phyloP scores from a whole-genome alignment of 1,140 invertebrate species.

The Pinna nobilis region DNA sequence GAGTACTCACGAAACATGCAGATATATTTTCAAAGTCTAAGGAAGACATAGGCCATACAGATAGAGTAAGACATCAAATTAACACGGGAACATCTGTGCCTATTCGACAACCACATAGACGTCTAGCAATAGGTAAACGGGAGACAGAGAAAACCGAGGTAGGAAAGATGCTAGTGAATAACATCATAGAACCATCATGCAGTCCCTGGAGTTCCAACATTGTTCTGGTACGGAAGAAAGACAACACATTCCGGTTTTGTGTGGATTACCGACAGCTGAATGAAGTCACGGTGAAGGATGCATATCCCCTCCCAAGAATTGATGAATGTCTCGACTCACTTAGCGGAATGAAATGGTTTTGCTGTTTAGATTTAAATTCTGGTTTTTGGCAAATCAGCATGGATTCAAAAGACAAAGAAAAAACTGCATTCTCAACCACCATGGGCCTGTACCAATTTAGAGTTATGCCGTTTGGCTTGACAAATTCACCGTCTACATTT shows the following conservation, averaged over 20 bases:
- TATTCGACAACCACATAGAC: constrained; percentile 29
- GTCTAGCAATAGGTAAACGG: constrained; percentile 17
- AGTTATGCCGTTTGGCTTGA: constrained; percentile 10
- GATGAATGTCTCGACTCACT: neutral
- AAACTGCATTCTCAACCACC: constrained; percentile 15
- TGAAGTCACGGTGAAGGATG: neutral
- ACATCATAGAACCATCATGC: constrained; percentile 17
- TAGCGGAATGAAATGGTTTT: neutral
- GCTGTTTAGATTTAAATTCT: neutral
- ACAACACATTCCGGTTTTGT: constrained; percentile 50
- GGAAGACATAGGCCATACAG: constrained; percentile 36
- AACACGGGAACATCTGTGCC: constrained; percentile 31
- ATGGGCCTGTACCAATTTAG: constrained; percentile 5
- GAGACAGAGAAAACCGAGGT: constrained; percentile 19
- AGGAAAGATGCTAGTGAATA: neutral
- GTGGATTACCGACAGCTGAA: constrained; percentile 32
- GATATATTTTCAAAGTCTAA: constrained; percentile 26
- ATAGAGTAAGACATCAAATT: constrained; percentile 31
- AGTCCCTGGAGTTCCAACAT: neutral
- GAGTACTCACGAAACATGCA: constrained; percentile 23
- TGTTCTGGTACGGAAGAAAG: constrained; percentile 18
- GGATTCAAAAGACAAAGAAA: neutral
- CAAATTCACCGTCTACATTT: constrained; percentile 25
- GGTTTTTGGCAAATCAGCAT: constrained; percentile 10
- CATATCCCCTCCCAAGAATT: neutral